Conservation (phyloP, 2,797 vertebrate genomes). For the Pipistrellus kuhlii region DNA sequence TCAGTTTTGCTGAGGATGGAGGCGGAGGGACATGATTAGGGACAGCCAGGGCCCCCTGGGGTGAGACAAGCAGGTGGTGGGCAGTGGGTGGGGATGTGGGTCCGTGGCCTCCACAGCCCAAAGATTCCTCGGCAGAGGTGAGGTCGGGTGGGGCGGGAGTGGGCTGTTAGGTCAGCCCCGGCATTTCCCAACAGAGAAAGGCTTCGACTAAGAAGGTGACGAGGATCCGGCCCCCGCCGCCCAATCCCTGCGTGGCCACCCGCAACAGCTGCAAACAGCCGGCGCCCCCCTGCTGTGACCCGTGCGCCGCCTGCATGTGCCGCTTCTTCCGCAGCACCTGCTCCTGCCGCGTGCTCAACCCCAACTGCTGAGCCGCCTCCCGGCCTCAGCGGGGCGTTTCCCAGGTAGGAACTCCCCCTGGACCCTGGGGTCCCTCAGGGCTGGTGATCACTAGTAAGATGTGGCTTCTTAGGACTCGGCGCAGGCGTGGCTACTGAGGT, state of each 20-base stretch:
- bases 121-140: background rate
- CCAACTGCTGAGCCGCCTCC: constrained; percentile 87
- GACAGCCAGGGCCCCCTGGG: too few relatives aligned
- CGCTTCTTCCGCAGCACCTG: constrained; percentile 91
- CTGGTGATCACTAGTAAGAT: background rate
- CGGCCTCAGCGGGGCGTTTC: background rate
- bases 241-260: constrained; percentile 90
- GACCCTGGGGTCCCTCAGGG: accelerated
- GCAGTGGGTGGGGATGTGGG: background rate
- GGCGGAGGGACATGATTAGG: too few relatives aligned
- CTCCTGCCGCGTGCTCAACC: constrained; percentile 91
- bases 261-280: constrained; percentile 71
- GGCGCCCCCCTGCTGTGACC: constrained; percentile 90
- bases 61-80: background rate
- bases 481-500: background rate
- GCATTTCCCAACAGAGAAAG: constrained; percentile 86
- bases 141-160: background rate
- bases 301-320: constrained; percentile 93
- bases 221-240: constrained; percentile 84
- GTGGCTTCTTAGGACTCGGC: background rate
- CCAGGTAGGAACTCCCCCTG: too few relatives aligned
- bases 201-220: constrained; percentile 60
- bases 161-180: background rate
- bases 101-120: background rate
- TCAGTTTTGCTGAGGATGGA: background rate